Conservation (phyloP, 2,797 vertebrate genomes). For the Periparus ater region DNA sequence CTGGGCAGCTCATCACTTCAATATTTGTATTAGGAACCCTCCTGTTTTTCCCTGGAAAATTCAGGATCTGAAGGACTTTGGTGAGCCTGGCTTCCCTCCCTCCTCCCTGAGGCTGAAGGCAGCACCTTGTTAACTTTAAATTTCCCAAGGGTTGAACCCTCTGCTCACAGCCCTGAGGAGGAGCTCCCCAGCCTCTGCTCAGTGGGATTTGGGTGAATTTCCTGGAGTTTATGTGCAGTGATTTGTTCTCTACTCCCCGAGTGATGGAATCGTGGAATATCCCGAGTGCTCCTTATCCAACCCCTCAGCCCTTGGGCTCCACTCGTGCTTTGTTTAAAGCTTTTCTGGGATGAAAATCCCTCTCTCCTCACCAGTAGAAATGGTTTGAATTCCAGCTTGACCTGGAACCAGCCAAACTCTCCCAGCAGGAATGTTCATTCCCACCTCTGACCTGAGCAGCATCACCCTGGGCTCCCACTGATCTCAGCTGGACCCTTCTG, state of each 20-base stretch:
- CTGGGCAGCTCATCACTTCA: not conserved
- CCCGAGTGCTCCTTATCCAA: not conserved
- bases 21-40: accelerated
- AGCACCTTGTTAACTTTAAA: not conserved
- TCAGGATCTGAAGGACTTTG: not conserved
- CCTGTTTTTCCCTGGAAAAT: not conserved
- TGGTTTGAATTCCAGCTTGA: not conserved
- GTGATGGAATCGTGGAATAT: accelerated
- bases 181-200: not conserved
- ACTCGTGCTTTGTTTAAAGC: not conserved
- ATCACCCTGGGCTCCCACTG: not conserved
- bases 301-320: not conserved
- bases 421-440: not conserved
- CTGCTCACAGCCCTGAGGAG: not conserved
- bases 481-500: not conserved
- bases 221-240: accelerated
- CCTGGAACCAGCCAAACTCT: not conserved
- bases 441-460: not conserved
- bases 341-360: not conserved
- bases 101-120: not conserved
- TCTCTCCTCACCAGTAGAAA: not conserved
- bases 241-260: not conserved
- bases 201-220: not conserved
- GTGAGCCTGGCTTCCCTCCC: not conserved
- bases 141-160: not conserved